Evolutionary conservation across 2,888 invertebrate genomes (phyloP).

Genomic region (Linyphia triangularis): DNA sequence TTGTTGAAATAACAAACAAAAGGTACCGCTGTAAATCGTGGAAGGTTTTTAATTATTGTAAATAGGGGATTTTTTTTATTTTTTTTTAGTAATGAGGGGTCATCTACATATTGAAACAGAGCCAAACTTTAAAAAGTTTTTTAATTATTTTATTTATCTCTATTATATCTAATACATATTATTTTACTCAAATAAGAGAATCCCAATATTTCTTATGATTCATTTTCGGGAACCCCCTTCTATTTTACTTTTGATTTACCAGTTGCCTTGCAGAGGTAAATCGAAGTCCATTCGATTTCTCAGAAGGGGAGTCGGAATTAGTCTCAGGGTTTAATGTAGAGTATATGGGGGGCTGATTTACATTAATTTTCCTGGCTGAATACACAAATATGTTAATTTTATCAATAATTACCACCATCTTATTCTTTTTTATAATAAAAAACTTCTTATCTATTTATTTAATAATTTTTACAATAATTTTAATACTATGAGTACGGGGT

Average conservation of each 20-base stretch:
- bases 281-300: slow-evolving; percentile 87
- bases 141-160: slow-evolving; percentile 84
- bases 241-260: slow-evolving; percentile 83
- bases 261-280: slow-evolving; percentile 86
- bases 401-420: slow-evolving; percentile 78
- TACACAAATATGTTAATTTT: slow-evolving; percentile 78
- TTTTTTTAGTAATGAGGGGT: too few species aligned
- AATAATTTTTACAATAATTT: slow-evolving; percentile 82
- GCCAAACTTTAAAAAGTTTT: too few species aligned
- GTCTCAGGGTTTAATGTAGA: slow-evolving; percentile 90
- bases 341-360: slow-evolving; percentile 86
- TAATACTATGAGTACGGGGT: slow-evolving; percentile 85
- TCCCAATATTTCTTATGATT: slow-evolving; percentile 83
- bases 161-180: slow-evolving; percentile 83
- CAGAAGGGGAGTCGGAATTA: slow-evolving; percentile 88
- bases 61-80: too few species aligned
- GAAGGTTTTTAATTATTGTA: too few species aligned
- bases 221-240: slow-evolving; percentile 83
- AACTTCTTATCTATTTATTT: slow-evolving; percentile 83
- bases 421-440: slow-evolving; percentile 83
- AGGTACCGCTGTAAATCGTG: too few species aligned
- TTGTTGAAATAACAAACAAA: too few species aligned
- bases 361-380: slow-evolving; percentile 84
- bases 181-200: slow-evolving; percentile 81
- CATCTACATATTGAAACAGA: too few species aligned